Base-by-base conservation (phyloP, 1,140 invertebrate species). In the Aphaenogaster rudis region DNA sequence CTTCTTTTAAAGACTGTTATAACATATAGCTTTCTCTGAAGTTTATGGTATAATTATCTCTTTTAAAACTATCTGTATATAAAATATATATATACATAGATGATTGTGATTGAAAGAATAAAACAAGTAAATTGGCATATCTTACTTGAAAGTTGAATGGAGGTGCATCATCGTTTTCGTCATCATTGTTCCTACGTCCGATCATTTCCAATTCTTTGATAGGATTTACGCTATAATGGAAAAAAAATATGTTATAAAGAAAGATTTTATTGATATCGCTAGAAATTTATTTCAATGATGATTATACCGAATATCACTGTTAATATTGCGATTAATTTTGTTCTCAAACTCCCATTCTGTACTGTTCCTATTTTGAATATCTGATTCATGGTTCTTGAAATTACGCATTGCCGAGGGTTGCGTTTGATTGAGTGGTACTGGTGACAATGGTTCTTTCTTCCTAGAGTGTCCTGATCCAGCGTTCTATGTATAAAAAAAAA, bases 101-200 rank as follows among this genome's bases (percentile, higher is more conserved):
- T 50, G 50, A 28, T 4, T 74, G 21, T 85, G 45, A 50, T 52
- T 42, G 13, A 36, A 66, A 36, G 13, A 74, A 61, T 74, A 39
- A 59, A 15, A 50, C 6, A 15, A 86, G 36, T 42, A 28, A 48
- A 42, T 2, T 61, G 28, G 4, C 11, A 52, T 3, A 28, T 66
- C 17, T 88, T 90, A 96, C 96, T 93, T 96, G 97, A 93, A 98
- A 98, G 92, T 98, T 98, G 92, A 97, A 98, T 0, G 98, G 97
- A 42, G 97, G 97, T 9, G 97, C 96, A 91, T 98, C 97, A 5
- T 95, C 91, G 76, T 93, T 93, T 88, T 94, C 86, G 9, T 91
- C 90, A 63, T 92, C 84, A 76, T 91, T 94, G 48, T 93, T 93
- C 86, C 88, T 93, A 74, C 91, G 92, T 52, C 93, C 94, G 86